phyloP scores from a whole-genome alignment of 2,888 invertebrate species.

The Hylaea fasciaria region DNA sequence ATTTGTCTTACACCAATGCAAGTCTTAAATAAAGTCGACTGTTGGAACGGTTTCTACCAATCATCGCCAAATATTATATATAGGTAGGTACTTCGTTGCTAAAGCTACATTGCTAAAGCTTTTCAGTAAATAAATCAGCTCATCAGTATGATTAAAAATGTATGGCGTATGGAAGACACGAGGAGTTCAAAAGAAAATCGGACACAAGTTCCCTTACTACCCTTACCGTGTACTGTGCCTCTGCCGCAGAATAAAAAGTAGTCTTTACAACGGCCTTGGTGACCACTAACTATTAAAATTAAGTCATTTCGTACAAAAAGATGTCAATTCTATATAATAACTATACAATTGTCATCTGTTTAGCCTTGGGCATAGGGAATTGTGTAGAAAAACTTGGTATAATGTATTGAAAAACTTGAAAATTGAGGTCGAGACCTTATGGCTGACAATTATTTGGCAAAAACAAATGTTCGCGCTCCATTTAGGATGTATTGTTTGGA shows the following conservation, averaged over 20 bases:
- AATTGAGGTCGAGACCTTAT: constrained; percentile 60
- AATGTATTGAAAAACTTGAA: constrained; percentile 51
- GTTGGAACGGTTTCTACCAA: no score
- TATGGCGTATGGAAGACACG: no score
- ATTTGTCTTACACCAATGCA: no score
- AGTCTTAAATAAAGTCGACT: no score
- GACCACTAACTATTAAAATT: constrained; percentile 30
- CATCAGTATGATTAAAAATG: no score
- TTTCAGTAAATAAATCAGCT: no score
- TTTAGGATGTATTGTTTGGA: constrained; percentile 45
- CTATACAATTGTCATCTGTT: constrained; percentile 24
- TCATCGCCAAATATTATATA: no score
- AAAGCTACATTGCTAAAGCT: no score
- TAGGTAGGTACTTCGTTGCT: no score
- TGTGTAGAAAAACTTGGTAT: constrained; percentile 20
- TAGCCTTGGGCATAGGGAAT: constrained; percentile 21
- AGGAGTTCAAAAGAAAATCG: no score
- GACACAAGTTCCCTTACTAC: constrained; percentile 11
- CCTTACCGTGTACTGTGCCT: neutral
- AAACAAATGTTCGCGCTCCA: constrained; percentile 52
- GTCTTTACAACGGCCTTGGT: constrained; percentile 11
- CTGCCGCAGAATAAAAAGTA: neutral
- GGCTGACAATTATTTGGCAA: constrained; percentile 55
- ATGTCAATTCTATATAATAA: constrained; percentile 23
- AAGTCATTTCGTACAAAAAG: constrained; percentile 26